These are phyloP conservation scores for Lasioglossum baleicum DNA, from an alignment of 1,140 invertebrate species.

Conservation along the genomic window DNA sequence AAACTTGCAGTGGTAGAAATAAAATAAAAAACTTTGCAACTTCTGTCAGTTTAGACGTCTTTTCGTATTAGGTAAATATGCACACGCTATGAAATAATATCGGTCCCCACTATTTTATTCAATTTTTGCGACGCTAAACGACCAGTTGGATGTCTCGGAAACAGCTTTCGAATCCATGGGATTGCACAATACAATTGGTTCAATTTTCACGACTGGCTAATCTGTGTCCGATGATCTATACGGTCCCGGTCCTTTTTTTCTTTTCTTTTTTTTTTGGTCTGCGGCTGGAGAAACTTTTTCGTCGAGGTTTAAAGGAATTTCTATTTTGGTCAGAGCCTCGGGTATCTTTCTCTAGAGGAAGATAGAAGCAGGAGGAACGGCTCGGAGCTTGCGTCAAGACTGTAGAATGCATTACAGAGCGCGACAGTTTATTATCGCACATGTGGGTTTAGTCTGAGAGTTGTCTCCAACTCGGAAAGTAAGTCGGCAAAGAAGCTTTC, in stretches of 20 bases:
- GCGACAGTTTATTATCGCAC: constrained; percentile 72
- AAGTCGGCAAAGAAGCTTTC: constrained; percentile 50
- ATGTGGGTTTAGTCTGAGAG: constrained; percentile 66
- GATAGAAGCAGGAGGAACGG: constrained; percentile 10
- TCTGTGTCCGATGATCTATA: not conserved
- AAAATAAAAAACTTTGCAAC: too few species aligned
- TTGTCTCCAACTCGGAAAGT: constrained; percentile 53
- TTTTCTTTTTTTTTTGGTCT: not conserved
- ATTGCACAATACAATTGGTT: not conserved
- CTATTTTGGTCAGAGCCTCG: constrained; percentile 11
- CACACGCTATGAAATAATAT: too few species aligned
- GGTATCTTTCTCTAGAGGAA: constrained; percentile 10
- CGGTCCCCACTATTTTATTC: too few species aligned
- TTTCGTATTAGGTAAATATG: too few species aligned
- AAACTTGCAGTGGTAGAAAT: too few species aligned
- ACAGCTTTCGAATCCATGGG: not conserved
- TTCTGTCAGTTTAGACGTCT: too few species aligned
- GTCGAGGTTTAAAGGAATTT: constrained; percentile 35
- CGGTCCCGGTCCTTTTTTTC: too few species aligned
- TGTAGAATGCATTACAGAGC: constrained; percentile 48
- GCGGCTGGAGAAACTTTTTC: constrained; percentile 11
- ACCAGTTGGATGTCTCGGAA: not conserved
- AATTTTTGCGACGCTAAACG: not conserved
- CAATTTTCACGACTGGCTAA: not conserved
- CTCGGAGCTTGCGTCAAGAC: constrained; percentile 23